Evolutionary conservation across 2,113 vertebrate genomes (phyloP).

Genomic region (Solea solea): DNA sequence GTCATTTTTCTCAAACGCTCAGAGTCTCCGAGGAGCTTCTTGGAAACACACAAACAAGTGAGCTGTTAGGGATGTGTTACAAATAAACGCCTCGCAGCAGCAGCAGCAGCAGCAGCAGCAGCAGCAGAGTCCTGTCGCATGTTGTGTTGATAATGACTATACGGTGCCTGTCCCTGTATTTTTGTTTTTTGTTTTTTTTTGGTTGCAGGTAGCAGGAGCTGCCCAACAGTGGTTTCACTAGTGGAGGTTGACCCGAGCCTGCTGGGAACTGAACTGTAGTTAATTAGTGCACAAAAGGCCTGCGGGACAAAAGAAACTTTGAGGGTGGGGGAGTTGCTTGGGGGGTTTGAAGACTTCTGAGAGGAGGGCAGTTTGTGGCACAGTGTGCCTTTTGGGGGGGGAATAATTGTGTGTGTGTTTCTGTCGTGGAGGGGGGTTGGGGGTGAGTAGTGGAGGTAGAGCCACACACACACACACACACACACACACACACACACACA

Average conservation of each 20-base stretch:
- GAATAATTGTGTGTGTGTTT: constrained; percentile 48
- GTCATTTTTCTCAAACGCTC: constrained; percentile 39
- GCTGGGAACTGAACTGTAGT: constrained; percentile 81
- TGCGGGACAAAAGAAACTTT: constrained; percentile 60
- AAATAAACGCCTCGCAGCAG: constrained; percentile 27
- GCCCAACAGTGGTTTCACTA: constrained; percentile 65
- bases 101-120: neutral
- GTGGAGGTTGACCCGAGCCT: constrained; percentile 67
- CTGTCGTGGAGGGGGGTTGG: constrained; percentile 12
- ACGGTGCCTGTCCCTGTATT: neutral
- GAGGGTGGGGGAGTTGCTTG: constrained; percentile 34
- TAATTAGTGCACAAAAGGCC: constrained; percentile 79
- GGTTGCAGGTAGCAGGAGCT: constrained; percentile 56
- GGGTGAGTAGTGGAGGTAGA: constrained; percentile 41
- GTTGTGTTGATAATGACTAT: constrained; percentile 13
- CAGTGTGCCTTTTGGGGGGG: constrained; percentile 36
- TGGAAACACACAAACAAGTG: constrained; percentile 48
- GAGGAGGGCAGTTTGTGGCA: constrained; percentile 23
- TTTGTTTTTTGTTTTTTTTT: constrained; percentile 21
- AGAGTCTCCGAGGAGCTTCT: constrained; percentile 37
- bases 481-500: neutral
- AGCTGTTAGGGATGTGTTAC: constrained; percentile 23
- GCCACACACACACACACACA: constrained; percentile 2
- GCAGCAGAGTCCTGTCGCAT: constrained; percentile 9
- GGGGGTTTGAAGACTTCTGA: constrained; percentile 17